A percentile compares a stretch with the other conserved stretches of the same genome.
Evolutionary conservation across 2,797 vertebrate species (phyloP).

Genomic region (Coracias cyanogaster): DNA sequence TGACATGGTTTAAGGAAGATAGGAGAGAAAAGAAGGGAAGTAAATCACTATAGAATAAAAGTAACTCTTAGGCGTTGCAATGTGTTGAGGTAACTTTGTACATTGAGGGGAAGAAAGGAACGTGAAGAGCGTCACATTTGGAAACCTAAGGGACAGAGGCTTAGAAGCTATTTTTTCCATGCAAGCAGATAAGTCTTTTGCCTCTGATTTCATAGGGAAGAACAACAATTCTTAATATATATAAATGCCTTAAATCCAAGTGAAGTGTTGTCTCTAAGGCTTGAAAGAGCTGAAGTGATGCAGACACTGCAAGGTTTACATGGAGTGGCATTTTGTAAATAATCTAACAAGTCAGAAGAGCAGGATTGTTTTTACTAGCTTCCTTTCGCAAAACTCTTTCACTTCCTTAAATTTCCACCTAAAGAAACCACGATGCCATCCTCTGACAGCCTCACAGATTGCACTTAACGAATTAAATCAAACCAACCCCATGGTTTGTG

Average conservation of each 20-base stretch:
- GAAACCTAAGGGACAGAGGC: background rate
- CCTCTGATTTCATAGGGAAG: background rate
- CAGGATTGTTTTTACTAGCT: background rate
- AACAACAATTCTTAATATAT: background rate
- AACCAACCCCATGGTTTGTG: background rate
- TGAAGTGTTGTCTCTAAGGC: background rate
- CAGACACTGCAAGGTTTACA: background rate
- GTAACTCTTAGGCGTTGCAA: background rate
- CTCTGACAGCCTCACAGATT: slow-evolving; percentile 1
- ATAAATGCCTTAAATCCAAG: background rate
- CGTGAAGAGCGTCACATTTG: background rate
- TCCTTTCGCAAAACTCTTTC: background rate
- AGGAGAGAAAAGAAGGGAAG: background rate
- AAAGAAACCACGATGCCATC: background rate
- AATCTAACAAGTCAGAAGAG: background rate
- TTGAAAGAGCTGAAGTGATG: background rate
- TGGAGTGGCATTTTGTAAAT: background rate
- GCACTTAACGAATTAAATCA: background rate
- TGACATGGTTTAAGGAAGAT: background rate
- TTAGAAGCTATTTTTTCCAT: background rate
- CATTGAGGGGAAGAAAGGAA: background rate
- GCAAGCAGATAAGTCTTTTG: background rate
- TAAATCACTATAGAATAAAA: background rate
- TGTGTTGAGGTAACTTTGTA: background rate
- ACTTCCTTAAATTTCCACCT: background rate